A percentile compares a stretch with the other conserved stretches of the same genome.
These are phyloP conservation scores for Aurelia sp. DNA, from an alignment of 30 jellyfish, hydroid and myxozoan species.

Conservation along the genomic window DNA sequence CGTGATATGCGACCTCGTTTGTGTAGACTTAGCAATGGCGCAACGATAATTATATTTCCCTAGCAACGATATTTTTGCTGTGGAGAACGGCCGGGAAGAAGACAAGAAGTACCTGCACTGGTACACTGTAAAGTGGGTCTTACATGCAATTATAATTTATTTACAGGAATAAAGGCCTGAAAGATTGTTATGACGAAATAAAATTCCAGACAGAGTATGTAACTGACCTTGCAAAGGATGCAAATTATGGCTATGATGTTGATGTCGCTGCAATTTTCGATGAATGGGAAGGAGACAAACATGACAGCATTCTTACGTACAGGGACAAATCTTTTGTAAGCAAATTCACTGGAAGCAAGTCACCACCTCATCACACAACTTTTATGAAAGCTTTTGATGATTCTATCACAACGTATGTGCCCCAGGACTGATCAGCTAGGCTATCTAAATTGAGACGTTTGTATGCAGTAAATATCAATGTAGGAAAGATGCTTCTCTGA, in stretches of 20 bases:
- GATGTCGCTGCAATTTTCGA: constrained; percentile 37
- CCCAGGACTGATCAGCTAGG: too few species aligned
- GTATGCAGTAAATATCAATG: too few species aligned
- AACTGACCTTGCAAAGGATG: constrained; percentile 48
- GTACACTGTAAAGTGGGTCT: too few species aligned
- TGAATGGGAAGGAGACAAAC: constrained; percentile 31
- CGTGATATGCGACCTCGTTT: too few species aligned
- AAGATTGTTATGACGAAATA: constrained; percentile 34
- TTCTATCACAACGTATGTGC: constrained; percentile 17
- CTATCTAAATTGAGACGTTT: too few species aligned
- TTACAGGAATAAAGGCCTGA: neutral
- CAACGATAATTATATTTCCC: too few species aligned
- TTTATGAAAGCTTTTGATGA: constrained; percentile 72
- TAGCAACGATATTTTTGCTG: too few species aligned
- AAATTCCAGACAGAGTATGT: constrained; percentile 54
- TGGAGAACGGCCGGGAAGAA: too few species aligned
- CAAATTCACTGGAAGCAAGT: constrained; percentile 54
- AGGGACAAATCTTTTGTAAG: constrained; percentile 46
- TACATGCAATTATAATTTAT: neutral
- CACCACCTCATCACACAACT: constrained; percentile 37
- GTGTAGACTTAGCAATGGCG: too few species aligned
- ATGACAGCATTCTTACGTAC: constrained; percentile 30
- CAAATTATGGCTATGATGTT: constrained; percentile 43
- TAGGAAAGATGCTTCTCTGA: too few species aligned
- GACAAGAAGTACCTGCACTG: too few species aligned